phyloP scores from a whole-genome alignment of 1,140 invertebrate species.

The Cephus cinctus region DNA sequence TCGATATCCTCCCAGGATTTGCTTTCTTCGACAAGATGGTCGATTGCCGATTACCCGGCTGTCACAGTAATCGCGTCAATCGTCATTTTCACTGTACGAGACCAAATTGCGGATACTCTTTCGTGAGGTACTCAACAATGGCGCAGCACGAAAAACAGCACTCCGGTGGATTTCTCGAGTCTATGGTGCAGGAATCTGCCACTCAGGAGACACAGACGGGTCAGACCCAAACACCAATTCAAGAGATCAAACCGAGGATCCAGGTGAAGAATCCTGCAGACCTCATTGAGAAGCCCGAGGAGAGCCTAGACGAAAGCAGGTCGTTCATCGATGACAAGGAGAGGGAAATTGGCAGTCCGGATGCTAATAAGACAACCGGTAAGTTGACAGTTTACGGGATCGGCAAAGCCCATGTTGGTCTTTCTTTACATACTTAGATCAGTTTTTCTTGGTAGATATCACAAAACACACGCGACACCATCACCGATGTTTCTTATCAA shows the following conservation, averaged over 20 bases:
- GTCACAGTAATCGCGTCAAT: slow-evolving; percentile 70
- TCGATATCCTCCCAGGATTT: slow-evolving; percentile 79
- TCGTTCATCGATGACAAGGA: slow-evolving; percentile 45
- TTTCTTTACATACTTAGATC: too few species aligned
- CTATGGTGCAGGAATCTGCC: slow-evolving; percentile 19
- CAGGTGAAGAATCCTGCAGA: slow-evolving; percentile 54
- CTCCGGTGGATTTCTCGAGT: slow-evolving; percentile 26
- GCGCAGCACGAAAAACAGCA: slow-evolving; percentile 70
- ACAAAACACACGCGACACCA: too few species aligned
- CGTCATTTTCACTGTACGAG: slow-evolving; percentile 78
- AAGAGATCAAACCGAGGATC: slow-evolving; percentile 47
- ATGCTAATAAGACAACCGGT: slow-evolving; percentile 50
- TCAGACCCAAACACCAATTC: slow-evolving; percentile 24
- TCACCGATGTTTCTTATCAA: too few species aligned
- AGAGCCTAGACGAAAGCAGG: slow-evolving; percentile 30
- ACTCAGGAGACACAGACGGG: slow-evolving; percentile 31
- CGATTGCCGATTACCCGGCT: slow-evolving; percentile 70
- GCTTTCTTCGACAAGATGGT: slow-evolving; percentile 78
- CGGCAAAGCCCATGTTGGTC: background rate
- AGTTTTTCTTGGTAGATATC: slow-evolving; percentile 32
- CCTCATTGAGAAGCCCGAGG: slow-evolving; percentile 47
- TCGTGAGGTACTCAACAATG: slow-evolving; percentile 75
- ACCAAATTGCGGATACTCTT: slow-evolving; percentile 73
- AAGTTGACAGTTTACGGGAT: slow-evolving; percentile 32
- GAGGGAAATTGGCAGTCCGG: slow-evolving; percentile 36